Evolutionary conservation across 2,888 invertebrate genomes (phyloP), one percentile per base, ranked within the genome.

Genomic region (Buathra laborator): DNA sequence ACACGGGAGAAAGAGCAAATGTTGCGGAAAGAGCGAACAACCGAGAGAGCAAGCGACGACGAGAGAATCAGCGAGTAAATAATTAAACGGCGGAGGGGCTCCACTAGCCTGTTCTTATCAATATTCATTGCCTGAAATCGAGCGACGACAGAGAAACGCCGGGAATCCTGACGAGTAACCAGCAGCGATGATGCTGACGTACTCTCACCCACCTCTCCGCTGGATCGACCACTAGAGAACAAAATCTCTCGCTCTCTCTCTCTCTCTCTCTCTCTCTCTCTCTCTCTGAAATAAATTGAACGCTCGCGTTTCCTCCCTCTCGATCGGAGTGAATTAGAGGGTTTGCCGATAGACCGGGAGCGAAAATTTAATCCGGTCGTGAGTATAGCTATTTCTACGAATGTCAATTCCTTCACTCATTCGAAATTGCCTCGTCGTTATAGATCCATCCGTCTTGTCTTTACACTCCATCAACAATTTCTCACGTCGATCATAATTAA

Each of bases 111-210:
- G 83, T 81, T 72, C 87, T 87, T 88, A 88, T 89, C 89, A 89
- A 89, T 88, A 89, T 89, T 88, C 89, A 89, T 89, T 89, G 87
- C 85, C 81, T 80, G 86, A 85, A 88, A 88, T 87, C 88, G 87
- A 88, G 88, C 88, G 86, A 84, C 87, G 76, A 51, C 70, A 80
- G 76, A 66, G 64, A 32, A 51, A 76, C 75, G 79, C 70, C 67
- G 68, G 37, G 29, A 62, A 29, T 62, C 14, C 77, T 51, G 77
- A 62, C 37, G 44, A 43, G 67, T 29, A 67, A 67, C 64, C 77
- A 56, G 44, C 32, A 66, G 56, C n/a, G 19, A 53, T 43, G 53
- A 64, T 46, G 76, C 64, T n/a, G 66, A 76, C 64, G 71, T 37
- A 64, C 3, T 37, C 37, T 24, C n/a, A 44, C 29, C 72, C 53